Percentiles rank a stretch among this genome's conserved stretches.
Evolutionary conservation across 2,888 invertebrate species (phyloP).

Genomic region (Lottia gigantea): DNA sequence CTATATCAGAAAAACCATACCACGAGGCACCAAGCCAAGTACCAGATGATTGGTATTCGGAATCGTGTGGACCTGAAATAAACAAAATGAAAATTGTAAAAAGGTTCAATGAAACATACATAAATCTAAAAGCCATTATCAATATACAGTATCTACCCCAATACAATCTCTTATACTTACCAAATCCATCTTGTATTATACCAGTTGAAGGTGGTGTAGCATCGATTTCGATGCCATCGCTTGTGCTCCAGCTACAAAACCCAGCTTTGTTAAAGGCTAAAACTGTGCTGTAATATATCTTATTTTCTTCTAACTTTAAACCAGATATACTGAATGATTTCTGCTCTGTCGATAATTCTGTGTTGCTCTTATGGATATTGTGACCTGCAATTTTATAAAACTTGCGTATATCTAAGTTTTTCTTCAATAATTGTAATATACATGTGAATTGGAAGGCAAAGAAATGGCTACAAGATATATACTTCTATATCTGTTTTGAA

Average conservation of each 20-base stretch:
- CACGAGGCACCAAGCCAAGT: not conserved
- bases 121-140: too few species aligned
- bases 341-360: not conserved
- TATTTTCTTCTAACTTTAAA: constrained; percentile 17
- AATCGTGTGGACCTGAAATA: constrained; percentile 3
- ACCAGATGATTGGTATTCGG: not conserved
- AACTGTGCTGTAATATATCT: constrained; percentile 31
- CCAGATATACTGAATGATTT: constrained; percentile 16
- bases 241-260: constrained; percentile 23
- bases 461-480: too few species aligned
- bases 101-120: too few species aligned
- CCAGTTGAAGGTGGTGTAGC: constrained; percentile 24
- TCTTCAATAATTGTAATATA: too few species aligned
- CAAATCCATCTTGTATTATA: constrained; percentile 24
- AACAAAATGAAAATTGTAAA: not conserved
- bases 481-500: too few species aligned
- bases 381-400: constrained; percentile 22
- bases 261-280: constrained; percentile 33
- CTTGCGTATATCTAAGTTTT: too few species aligned
- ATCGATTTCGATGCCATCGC: constrained; percentile 33
- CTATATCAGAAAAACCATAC: constrained; percentile 18
- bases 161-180: constrained; percentile 12
- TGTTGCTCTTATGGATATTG: constrained; percentile 17
- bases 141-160: too few species aligned
- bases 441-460: too few species aligned